Evolutionary conservation across 2,797 vertebrate genomes (phyloP), one percentile per base, ranked within the genome.

Genomic region (Sebastes steindachneri): DNA sequence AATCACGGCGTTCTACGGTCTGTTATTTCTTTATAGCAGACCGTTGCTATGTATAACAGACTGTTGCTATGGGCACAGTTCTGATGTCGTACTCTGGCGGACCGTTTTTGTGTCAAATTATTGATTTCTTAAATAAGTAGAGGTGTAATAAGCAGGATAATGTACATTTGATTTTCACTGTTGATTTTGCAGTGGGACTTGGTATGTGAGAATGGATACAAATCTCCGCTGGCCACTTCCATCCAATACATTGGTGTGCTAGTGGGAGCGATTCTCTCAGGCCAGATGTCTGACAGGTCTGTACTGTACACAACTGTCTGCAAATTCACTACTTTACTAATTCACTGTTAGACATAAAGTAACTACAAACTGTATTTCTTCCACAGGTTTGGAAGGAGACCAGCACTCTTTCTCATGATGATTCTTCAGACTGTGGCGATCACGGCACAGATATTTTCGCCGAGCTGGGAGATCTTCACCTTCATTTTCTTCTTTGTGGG

Each of bases 401-500:
- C 95, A 0, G 87, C 96, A 14, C 94, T 97, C 6, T 97, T 98
- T 83, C 60, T 89, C 72, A 97, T 96, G 84, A 96, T 98, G 96
- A 89, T 70, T 25, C 86, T 97, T 80, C 97, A 98, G 92, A 97
- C 95, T 2, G 90, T 94, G 62, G 94, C 97, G 75, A 93, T 96
- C 80, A 91, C 97, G 59, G 31, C 96, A 0, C 97, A 98, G 92
- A 85, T 97, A 82, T 98, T 98, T 93, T 97, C 97, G 3, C 96
- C 93, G 5, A 97, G 76, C 94, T 98, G 96, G 93, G 97, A 97
- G 89, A 92, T 97, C 95, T 98, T 97, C 86, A 83, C 91, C 0
- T 57, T 96, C 19, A 92, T 97, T 60, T 97, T 96, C 88, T 70
- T 96, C 83, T 89, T 98, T 9, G 96, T 94, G 1, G 97, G 97